phyloP scores from a whole-genome alignment of 2,888 invertebrate species.

The Unio delphinus region DNA sequence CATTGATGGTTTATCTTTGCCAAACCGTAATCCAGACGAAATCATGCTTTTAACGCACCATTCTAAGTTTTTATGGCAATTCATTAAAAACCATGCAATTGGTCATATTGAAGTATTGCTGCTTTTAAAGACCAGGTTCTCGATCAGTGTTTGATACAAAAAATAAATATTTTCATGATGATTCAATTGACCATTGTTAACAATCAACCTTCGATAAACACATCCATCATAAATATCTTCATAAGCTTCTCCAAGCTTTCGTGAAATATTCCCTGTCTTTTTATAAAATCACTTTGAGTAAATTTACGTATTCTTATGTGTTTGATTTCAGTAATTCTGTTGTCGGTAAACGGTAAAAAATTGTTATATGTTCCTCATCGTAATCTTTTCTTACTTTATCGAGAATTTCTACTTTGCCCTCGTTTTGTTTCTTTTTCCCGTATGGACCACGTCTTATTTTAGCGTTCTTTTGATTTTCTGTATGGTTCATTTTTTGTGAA shows the following conservation, averaged over 20 bases:
- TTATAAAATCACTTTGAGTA: slow-evolving; percentile 9
- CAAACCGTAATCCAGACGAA: slow-evolving; percentile 11
- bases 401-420: no score
- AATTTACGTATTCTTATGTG: slow-evolving; percentile 1
- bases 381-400: no score
- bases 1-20: background rate
- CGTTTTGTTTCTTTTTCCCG: no score
- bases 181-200: no score
- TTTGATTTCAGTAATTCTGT: no score
- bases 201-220: no score
- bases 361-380: no score
- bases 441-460: no score
- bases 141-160: slow-evolving; percentile 15
- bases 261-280: slow-evolving; percentile 6
- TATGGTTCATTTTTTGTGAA: no score
- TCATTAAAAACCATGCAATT: slow-evolving; percentile 19
- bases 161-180: no score
- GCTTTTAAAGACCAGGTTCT: slow-evolving; percentile 15
- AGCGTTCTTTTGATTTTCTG: no score
- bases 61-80: slow-evolving; percentile 16
- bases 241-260: slow-evolving; percentile 5
- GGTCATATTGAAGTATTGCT: slow-evolving; percentile 17
- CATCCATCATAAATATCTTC: slow-evolving; percentile 17
- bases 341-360: no score
- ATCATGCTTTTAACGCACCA: slow-evolving; percentile 20